phyloP scores from a whole-genome alignment of 1,140 invertebrate genomes.

The Aphis gossypii region DNA sequence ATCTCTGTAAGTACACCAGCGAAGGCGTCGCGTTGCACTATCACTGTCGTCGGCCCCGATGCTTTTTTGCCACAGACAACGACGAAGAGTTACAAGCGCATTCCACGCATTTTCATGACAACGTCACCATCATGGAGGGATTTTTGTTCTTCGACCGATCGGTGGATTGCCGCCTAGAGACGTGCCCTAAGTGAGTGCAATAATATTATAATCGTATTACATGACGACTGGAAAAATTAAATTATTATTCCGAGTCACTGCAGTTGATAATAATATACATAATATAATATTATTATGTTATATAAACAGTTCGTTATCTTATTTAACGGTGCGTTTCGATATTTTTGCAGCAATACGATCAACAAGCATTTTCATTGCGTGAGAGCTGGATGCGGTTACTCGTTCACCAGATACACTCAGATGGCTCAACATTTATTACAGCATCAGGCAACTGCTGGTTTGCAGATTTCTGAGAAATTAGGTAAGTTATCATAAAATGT shows the following conservation, averaged over 20 bases:
- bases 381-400: slow-evolving; percentile 76
- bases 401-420: slow-evolving; percentile 77
- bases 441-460: slow-evolving; percentile 63
- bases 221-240: background rate
- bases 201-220: background rate
- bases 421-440: slow-evolving; percentile 78
- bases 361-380: slow-evolving; percentile 83
- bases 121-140: slow-evolving; percentile 80
- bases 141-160: slow-evolving; percentile 83
- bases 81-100: slow-evolving; percentile 75
- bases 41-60: slow-evolving; percentile 80
- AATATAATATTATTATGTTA: background rate
- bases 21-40: slow-evolving; percentile 71
- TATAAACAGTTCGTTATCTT: background rate
- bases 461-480: slow-evolving; percentile 48
- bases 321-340: background rate
- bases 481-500: background rate
- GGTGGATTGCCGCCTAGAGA: slow-evolving; percentile 76
- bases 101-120: slow-evolving; percentile 83
- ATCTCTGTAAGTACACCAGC: slow-evolving; percentile 68
- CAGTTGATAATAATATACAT: background rate
- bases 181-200: slow-evolving; percentile 69
- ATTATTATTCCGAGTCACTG: background rate
- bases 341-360: slow-evolving; percentile 70
- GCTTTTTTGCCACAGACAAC: slow-evolving; percentile 75